Conservation (phyloP, 2,113 vertebrate species). For the Misgurnus mizolepis region DNA sequence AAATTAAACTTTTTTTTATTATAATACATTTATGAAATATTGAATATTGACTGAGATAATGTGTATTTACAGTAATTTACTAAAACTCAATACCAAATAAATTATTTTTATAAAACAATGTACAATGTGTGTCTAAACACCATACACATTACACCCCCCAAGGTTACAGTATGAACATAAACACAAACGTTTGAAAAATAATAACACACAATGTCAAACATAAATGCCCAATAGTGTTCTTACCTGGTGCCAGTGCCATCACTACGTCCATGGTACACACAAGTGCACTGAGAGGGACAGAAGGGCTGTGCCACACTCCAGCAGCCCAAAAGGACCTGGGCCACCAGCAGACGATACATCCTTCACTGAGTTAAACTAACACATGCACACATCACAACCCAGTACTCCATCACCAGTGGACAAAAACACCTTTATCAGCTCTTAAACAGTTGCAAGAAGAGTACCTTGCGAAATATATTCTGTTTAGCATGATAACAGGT, state of each 20-base stretch:
- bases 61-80: too few species aligned
- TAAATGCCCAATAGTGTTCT: not conserved
- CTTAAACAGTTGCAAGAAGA: not conserved
- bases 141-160: too few species aligned
- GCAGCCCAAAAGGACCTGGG: constrained; percentile 75
- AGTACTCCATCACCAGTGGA: not conserved
- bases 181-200: too few species aligned
- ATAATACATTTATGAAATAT: too few species aligned
- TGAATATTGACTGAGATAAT: too few species aligned
- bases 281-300: constrained; percentile 94
- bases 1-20: too few species aligned
- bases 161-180: too few species aligned
- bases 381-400: constrained; percentile 32
- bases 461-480: not conserved
- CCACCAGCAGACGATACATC: constrained; percentile 63
- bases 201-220: not conserved
- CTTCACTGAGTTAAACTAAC: constrained; percentile 34
- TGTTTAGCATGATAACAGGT: constrained; percentile 17
- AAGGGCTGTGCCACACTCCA: constrained; percentile 69
- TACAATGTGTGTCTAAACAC: too few species aligned
- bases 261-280: constrained; percentile 79
- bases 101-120: too few species aligned
- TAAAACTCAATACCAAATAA: too few species aligned
- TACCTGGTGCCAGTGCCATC: constrained; percentile 88
- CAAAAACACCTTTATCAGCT: not conserved